Evolutionary conservation across 2,113 vertebrate species (phyloP), one percentile per base, ranked within the genome.

Genomic region (Genyomyrus donnyi): DNA sequence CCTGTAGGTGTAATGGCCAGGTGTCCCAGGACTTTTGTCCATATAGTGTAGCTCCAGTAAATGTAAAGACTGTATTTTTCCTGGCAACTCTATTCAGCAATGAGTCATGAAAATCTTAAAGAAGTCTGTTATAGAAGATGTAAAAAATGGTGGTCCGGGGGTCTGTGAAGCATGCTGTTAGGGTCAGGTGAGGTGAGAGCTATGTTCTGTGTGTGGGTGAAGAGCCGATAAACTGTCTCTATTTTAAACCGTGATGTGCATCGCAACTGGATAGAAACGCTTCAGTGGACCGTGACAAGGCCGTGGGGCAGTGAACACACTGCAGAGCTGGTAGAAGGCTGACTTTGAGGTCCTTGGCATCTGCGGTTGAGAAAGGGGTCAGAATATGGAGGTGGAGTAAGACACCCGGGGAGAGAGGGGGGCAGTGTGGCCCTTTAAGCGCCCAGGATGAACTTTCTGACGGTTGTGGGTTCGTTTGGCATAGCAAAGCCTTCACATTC

Each of bases 381-480:
- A 49, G 42, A 49, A 46, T 48, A 48, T 86, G 84, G 84, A 2
- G 84, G 48, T 50, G 45, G 53, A 49, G 49, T 39, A 74, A 24
- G 42, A 87, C n/a, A 87, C 80, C 9, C 2, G 3, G 9, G 31
- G 27, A 50, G 85, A 90, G 24, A 62, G 27, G 1, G 31, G 53
- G 42, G 52, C 89, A 48, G 88, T 11, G 83, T 90, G 53, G 49
- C 88, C 56, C 80, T n/a, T 7, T 53, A 74, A 83, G 58, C 15
- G 15, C 89, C 31, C 80, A 0, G 24, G 49, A 35, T 80, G 74
- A 42, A 80, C 74, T 80, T 80, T 19, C 35, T 80, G 74, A 42
- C 35, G 31, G 35, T 42, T 42, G 35, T 17, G 35, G 74, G 31
- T 70, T 70, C 62, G 7, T 31, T 10, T 35, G 70, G 31, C 5